Evolutionary conservation across 2,113 vertebrate genomes (phyloP).

Genomic region (Periophthalmus modestus): DNA sequence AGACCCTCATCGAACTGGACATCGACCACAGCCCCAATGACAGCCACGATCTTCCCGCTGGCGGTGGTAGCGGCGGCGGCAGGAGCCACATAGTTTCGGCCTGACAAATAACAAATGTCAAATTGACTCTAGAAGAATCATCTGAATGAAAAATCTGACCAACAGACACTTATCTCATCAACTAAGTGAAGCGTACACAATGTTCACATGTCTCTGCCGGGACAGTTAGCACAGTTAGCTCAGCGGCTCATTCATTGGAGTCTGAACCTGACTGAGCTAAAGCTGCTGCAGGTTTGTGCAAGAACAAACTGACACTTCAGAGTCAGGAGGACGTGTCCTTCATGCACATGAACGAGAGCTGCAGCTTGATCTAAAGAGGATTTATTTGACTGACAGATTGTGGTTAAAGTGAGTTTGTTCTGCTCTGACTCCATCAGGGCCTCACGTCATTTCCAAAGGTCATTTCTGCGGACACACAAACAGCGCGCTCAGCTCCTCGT

Average conservation of each 20-base stretch:
- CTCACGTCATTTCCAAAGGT: slow-evolving; percentile 78
- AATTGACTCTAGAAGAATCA: too few relatives aligned
- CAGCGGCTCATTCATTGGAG: too few relatives aligned
- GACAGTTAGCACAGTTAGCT: neutral
- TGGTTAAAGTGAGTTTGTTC: neutral
- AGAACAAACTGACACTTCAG: neutral
- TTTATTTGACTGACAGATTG: neutral
- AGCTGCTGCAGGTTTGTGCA: neutral
- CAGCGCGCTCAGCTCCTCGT: fast-evolving
- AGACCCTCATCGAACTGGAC: slow-evolving; percentile 97
- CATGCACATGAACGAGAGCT: neutral
- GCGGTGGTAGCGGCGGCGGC: slow-evolving; percentile 78
- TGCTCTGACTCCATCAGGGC: slow-evolving; percentile 22
- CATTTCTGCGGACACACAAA: slow-evolving; percentile 51
- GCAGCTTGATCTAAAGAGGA: neutral
- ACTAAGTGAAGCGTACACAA: neutral
- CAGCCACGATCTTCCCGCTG: slow-evolving; percentile 89
- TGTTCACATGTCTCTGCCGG: neutral
- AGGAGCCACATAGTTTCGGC: slow-evolving; percentile 87
- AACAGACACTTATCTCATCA: neutral
- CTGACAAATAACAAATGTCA: slow-evolving; percentile 61
- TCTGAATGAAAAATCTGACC: neutral
- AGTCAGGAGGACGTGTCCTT: neutral
- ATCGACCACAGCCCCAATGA: slow-evolving; percentile 96
- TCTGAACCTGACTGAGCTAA: too few relatives aligned